Percentiles rank a stretch among this genome's conserved stretches.
These are phyloP conservation scores for Yasuhikotakia modesta DNA, from an alignment of 2,797 vertebrate genomes.

Conservation along the genomic window DNA sequence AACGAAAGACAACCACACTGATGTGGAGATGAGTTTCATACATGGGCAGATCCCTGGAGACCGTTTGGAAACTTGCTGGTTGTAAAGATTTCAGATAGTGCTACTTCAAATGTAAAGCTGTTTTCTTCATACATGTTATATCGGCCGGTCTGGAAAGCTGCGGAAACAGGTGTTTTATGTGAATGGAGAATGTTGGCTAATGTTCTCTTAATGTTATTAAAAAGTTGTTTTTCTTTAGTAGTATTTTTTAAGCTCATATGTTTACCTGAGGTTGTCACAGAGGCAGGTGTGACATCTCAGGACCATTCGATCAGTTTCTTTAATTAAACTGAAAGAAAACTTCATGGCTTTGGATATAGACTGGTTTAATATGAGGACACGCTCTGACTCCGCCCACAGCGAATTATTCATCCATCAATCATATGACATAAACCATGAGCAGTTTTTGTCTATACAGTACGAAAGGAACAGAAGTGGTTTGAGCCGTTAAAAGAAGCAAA, in stretches of 20 bases:
- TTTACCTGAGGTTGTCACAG: too few relatives aligned
- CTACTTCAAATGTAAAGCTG: slow-evolving; percentile 12
- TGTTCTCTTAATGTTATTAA: too few relatives aligned
- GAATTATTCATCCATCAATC: slow-evolving; percentile 8
- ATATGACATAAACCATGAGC: slow-evolving; percentile 33
- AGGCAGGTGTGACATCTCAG: too few relatives aligned
- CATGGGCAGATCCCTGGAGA: slow-evolving; percentile 42
- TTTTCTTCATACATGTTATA: neutral
- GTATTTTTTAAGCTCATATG: too few relatives aligned
- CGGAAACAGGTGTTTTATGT: too few relatives aligned
- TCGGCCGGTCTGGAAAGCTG: too few relatives aligned
- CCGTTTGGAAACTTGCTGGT: slow-evolving; percentile 11
- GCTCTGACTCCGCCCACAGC: neutral
- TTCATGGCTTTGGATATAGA: neutral
- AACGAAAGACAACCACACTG: slow-evolving; percentile 33
- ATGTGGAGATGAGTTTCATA: slow-evolving; percentile 50
- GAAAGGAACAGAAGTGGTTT: neutral
- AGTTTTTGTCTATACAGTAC: slow-evolving; percentile 3
- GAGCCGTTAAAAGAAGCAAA: neutral
- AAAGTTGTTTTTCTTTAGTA: too few relatives aligned
- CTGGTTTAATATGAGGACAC: slow-evolving; percentile 23
- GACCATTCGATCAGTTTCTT: too few relatives aligned
- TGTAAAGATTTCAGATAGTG: slow-evolving; percentile 25
- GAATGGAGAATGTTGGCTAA: too few relatives aligned
- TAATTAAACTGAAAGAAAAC: too few relatives aligned